Evolutionary conservation across 2,113 vertebrate genomes (phyloP).

Genomic region (Corythoichthys haematopterus): DNA sequence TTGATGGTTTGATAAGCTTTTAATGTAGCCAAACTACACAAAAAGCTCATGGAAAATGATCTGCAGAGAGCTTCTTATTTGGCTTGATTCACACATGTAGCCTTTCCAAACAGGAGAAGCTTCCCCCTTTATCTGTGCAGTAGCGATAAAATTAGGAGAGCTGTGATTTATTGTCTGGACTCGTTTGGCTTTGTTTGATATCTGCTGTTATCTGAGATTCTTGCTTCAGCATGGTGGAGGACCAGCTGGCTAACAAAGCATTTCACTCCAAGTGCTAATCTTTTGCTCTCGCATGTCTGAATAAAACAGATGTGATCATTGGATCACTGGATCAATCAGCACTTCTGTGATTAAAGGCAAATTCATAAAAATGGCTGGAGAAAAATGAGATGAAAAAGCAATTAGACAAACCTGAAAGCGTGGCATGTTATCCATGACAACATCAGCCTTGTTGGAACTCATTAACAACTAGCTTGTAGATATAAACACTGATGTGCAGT

Average conservation of each 20-base stretch:
- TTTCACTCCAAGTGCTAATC: constrained; percentile 4
- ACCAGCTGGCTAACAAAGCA: constrained; percentile 26
- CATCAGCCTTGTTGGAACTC: neutral
- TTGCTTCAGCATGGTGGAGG: constrained; percentile 20
- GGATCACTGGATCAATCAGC: constrained; percentile 1
- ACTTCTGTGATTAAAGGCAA: constrained; percentile 1
- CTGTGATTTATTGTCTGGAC: constrained; percentile 23
- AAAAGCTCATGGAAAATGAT: constrained; percentile 45
- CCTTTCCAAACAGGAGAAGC: constrained; percentile 21
- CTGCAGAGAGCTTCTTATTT: constrained; percentile 29
- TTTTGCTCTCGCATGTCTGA: neutral
- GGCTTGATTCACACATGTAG: constrained; percentile 22
- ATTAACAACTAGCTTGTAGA: neutral
- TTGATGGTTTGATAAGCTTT: constrained; percentile 39
- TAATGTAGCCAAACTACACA: constrained; percentile 32
- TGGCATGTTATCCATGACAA: neutral
- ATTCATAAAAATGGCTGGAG: neutral
- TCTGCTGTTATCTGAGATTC: constrained; percentile 31
- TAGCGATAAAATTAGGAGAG: constrained; percentile 13
- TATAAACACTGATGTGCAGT: neutral
- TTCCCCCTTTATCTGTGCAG: neutral
- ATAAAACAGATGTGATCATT: constrained; percentile 13
- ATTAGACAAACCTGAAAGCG: neutral
- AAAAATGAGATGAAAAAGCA: neutral
- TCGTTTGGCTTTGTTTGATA: constrained; percentile 25